Conservation (phyloP, 2,797 vertebrate species). For the Uromys caudimaculatus region DNA sequence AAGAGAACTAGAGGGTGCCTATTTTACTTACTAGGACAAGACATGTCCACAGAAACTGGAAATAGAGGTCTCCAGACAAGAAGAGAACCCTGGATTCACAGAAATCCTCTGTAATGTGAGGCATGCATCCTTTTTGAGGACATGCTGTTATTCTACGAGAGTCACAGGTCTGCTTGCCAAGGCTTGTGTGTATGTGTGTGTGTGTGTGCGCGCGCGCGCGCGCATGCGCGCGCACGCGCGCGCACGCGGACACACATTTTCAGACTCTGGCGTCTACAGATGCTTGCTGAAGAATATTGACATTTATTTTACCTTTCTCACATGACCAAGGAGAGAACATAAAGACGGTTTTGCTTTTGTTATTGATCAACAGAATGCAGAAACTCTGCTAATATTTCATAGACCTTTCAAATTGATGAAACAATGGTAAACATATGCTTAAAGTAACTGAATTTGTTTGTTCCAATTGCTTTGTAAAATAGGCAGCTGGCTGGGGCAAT, state of each 20-base stretch:
- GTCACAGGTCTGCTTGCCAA: background rate
- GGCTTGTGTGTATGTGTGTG: background rate
- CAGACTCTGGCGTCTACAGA: background rate
- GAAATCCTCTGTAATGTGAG: background rate
- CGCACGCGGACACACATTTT: background rate
- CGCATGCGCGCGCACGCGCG: background rate
- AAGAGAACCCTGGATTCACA: background rate
- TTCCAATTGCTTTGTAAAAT: background rate
- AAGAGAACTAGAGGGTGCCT: background rate
- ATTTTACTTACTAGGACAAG: background rate
- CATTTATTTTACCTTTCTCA: background rate
- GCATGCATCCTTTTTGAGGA: background rate
- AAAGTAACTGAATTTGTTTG: background rate
- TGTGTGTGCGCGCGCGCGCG: background rate
- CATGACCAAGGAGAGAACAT: background rate
- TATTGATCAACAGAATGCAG: background rate
- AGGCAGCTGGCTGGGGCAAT: background rate
- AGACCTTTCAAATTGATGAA: background rate
- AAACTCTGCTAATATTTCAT: slow-evolving; percentile 1
- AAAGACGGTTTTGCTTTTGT: slow-evolving; percentile 3
- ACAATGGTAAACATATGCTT: background rate
- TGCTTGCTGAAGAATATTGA: background rate
- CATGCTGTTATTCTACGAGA: background rate
- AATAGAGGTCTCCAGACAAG: background rate
- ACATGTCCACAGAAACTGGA: background rate